Evolutionary conservation across 2,888 invertebrate species (phyloP).

Genomic region (Nomada fucata): DNA sequence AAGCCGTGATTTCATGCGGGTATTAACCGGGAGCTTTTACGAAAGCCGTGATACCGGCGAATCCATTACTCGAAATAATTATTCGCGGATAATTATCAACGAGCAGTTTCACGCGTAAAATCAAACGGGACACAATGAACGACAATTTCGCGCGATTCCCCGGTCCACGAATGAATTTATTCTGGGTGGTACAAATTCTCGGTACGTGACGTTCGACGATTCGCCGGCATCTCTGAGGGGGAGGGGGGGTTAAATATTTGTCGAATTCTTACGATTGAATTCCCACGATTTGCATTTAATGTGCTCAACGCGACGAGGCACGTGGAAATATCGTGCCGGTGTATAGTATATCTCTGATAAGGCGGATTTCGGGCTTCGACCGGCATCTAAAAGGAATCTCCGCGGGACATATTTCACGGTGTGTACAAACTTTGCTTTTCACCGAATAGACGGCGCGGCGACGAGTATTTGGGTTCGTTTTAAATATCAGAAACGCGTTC

Average conservation of each 20-base stretch:
- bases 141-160: conserved; percentile 39
- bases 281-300: conserved; percentile 14
- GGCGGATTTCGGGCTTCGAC: neutral
- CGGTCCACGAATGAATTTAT: conserved; percentile 9
- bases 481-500: too few relatives aligned
- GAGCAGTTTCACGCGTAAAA: conserved; percentile 5
- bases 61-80: conserved; percentile 53
- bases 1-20: conserved; percentile 51
- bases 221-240: neutral
- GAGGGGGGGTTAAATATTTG: conserved; percentile 21
- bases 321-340: neutral
- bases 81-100: conserved; percentile 42
- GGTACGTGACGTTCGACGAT: conserved; percentile 4
- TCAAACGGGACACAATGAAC: conserved; percentile 35
- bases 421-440: too few relatives aligned
- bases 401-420: neutral
- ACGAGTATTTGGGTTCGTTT: too few relatives aligned
- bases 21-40: conserved; percentile 43
- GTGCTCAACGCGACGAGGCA: too few relatives aligned
- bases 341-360: conserved; percentile 7
- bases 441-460: too few relatives aligned
- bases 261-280: conserved; percentile 23
- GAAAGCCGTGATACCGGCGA: conserved; percentile 33
- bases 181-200: neutral
- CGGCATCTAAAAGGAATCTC: neutral